phyloP scores from a whole-genome alignment of 2,797 vertebrate species.

The Takifugu ocellatus region DNA sequence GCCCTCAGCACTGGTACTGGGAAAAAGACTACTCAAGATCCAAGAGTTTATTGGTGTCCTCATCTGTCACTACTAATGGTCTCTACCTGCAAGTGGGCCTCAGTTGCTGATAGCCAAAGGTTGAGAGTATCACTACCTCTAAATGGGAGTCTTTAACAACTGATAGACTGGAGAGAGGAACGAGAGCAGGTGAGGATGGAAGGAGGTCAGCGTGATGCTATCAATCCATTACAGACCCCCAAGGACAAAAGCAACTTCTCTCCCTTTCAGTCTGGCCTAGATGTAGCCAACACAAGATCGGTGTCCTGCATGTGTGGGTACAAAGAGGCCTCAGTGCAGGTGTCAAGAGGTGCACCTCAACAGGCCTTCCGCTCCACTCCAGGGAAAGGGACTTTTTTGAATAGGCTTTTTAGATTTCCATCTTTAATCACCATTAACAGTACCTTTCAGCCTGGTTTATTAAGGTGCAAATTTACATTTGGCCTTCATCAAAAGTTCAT shows the following conservation, averaged over 20 bases:
- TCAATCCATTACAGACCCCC: constrained; percentile 72
- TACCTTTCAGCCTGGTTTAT: too few relatives aligned
- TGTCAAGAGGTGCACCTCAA: constrained; percentile 66
- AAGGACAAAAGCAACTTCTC: constrained; percentile 65
- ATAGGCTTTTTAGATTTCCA: too few relatives aligned
- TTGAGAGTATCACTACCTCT: constrained; percentile 58
- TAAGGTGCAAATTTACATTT: too few relatives aligned
- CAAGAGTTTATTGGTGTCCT: constrained; percentile 25
- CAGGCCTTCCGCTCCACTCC: constrained; percentile 14
- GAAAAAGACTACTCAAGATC: constrained; percentile 20
- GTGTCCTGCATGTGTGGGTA: constrained; percentile 43
- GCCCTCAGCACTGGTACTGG: constrained; percentile 20
- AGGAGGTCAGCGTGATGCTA: constrained; percentile 69
- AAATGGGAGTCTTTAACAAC: constrained; percentile 59
- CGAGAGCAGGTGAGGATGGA: constrained; percentile 51
- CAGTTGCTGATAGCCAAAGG: constrained; percentile 49
- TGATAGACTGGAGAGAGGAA: constrained; percentile 48
- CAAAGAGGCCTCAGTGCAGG: constrained; percentile 65
- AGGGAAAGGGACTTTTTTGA: too few relatives aligned
- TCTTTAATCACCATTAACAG: too few relatives aligned
- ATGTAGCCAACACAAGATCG: constrained; percentile 58
- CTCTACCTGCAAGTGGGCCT: constrained; percentile 35
- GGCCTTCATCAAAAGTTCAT: too few relatives aligned
- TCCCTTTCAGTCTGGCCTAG: constrained; percentile 67
- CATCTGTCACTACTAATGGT: constrained; percentile 49